Percentiles rank a stretch among this genome's conserved stretches.
These are phyloP conservation scores for Centropus bengalensis DNA, from an alignment of 2,113 vertebrate species.

Conservation along the genomic window DNA sequence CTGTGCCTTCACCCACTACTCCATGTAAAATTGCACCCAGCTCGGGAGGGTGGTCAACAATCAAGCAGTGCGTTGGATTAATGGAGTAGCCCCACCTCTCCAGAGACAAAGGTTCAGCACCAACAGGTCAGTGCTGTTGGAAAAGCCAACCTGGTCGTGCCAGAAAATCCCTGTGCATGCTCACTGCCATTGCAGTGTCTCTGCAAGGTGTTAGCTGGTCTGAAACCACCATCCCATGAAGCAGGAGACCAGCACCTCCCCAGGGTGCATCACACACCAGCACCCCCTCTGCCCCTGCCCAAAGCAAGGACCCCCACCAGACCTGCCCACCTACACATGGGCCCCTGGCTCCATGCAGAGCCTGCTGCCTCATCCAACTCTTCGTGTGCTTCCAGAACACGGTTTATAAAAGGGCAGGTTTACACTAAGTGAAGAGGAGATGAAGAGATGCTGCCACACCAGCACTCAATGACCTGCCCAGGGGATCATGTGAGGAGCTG, in stretches of 20 bases:
- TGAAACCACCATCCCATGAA: neutral
- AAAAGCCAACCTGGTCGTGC: neutral
- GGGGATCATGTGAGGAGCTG: fast-evolving
- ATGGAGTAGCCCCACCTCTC: neutral
- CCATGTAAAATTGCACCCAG: neutral
- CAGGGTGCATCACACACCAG: fast-evolving
- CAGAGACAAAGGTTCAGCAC: neutral
- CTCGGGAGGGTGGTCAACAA: neutral
- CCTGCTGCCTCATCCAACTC: neutral
- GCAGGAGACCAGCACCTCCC: fast-evolving
- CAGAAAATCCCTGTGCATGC: fast-evolving
- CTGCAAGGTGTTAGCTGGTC: neutral
- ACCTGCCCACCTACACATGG: neutral
- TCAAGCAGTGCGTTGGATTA: neutral
- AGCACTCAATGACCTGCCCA: neutral
- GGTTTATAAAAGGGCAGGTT: neutral
- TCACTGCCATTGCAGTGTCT: neutral
- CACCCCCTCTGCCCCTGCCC: neutral
- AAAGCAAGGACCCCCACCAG: fast-evolving
- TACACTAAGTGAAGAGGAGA: neutral
- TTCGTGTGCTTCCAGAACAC: neutral
- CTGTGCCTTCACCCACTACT: fast-evolving
- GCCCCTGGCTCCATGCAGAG: neutral
- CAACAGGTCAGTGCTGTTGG: neutral
- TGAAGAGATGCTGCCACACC: neutral